Evolutionary conservation across 1,140 invertebrate genomes (phyloP).

Genomic region (Teleopsis dalmanni): DNA sequence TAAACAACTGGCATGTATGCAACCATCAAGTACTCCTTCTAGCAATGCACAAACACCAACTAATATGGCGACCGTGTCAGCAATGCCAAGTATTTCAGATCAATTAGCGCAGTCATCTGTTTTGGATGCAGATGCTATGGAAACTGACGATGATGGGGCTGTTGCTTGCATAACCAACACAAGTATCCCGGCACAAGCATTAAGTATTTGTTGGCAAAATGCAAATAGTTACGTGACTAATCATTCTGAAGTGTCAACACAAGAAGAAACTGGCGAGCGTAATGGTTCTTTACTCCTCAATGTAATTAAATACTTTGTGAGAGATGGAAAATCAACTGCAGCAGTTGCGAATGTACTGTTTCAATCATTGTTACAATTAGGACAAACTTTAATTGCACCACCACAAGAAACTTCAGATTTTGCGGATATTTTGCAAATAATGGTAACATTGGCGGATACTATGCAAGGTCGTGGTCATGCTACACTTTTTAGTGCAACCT

Average conservation of each 20-base stretch:
- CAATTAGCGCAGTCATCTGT: conserved; percentile 23
- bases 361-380: conserved; percentile 67
- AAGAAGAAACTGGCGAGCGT: conserved; percentile 47
- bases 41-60: conserved; percentile 46
- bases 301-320: conserved; percentile 67
- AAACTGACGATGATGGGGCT: conserved; percentile 36
- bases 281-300: conserved; percentile 66
- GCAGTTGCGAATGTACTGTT: conserved; percentile 67
- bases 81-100: conserved; percentile 42
- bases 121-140: conserved; percentile 34
- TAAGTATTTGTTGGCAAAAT: conserved; percentile 9
- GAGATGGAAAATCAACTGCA: conserved; percentile 51
- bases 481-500: conserved; percentile 69
- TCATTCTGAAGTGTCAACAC: conserved; percentile 14
- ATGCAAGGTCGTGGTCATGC: conserved; percentile 68
- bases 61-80: conserved; percentile 42
- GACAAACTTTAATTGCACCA: conserved; percentile 55
- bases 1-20: conserved; percentile 13
- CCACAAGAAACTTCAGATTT: conserved; percentile 65
- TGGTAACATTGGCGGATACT: conserved; percentile 76
- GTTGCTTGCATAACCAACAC: conserved; percentile 16
- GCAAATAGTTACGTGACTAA: conserved; percentile 14
- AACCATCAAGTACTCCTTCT: conserved; percentile 42
- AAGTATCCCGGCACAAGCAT: not conserved
- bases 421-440: conserved; percentile 66